These are phyloP conservation scores for Oryzias melastigma DNA, from an alignment of 2,113 vertebrate species.

Conservation along the genomic window DNA sequence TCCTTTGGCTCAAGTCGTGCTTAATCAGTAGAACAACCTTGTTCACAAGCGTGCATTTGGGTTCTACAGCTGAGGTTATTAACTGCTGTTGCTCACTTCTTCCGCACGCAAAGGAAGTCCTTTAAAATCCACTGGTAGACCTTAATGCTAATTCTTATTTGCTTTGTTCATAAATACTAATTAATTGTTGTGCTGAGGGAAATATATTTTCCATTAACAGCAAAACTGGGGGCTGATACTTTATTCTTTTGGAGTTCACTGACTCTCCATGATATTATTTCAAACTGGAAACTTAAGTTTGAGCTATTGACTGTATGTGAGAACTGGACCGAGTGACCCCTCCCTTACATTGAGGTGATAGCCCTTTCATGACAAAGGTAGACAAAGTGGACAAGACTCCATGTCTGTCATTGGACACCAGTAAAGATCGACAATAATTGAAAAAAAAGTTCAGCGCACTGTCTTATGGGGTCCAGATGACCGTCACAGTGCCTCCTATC, in stretches of 20 bases:
- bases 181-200: constrained; percentile 13
- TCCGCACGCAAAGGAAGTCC: constrained; percentile 7
- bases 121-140: constrained; percentile 5
- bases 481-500: no score
- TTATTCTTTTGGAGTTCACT: constrained; percentile 18
- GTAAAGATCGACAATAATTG: no score
- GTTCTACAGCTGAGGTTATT: constrained; percentile 37
- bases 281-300: constrained; percentile 6
- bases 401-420: no score
- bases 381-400: no score
- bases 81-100: constrained; percentile 28
- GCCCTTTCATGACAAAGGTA: no score
- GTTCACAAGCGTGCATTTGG: constrained; percentile 35
- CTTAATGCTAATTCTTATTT: constrained; percentile 17
- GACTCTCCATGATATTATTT: constrained; percentile 11
- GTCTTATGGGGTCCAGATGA: no score
- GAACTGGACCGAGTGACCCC: no score
- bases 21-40: constrained; percentile 56
- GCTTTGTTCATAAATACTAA: constrained; percentile 33
- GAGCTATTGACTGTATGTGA: constrained; percentile 5
- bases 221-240: constrained; percentile 20
- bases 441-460: no score
- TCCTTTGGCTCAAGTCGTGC: constrained; percentile 33
- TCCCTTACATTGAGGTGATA: no score
- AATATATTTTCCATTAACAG: constrained; percentile 22